Evolutionary conservation across 2,888 invertebrate species (phyloP).

Genomic region (Stenodera caucasica): DNA sequence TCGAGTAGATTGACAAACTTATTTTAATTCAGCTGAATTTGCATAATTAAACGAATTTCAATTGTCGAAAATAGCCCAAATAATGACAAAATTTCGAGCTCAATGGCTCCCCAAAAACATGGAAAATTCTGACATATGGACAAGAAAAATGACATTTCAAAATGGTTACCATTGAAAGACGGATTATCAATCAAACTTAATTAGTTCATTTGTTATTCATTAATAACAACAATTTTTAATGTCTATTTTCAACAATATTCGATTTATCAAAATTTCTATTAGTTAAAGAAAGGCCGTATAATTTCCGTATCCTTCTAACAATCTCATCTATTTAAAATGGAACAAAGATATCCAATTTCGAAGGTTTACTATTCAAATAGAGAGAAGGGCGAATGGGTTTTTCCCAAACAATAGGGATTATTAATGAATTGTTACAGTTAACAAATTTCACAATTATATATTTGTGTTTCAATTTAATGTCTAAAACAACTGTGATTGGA

Average conservation of each 20-base stretch:
- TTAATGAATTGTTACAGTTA: slow-evolving; percentile 27
- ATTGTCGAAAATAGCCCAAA: too few relatives aligned
- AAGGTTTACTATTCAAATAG: slow-evolving; percentile 1
- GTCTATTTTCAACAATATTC: neutral
- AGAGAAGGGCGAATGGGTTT: neutral
- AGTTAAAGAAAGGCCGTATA: neutral
- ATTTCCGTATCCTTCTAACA: neutral
- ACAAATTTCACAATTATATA: slow-evolving; percentile 30
- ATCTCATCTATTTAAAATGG: neutral
- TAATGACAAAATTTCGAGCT: too few relatives aligned
- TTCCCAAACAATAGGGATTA: slow-evolving; percentile 20
- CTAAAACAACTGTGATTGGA: too few relatives aligned
- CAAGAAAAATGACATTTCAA: slow-evolving; percentile 4
- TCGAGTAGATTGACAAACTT: too few relatives aligned
- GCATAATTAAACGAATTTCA: too few relatives aligned
- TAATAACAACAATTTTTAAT: neutral
- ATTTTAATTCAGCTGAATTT: too few relatives aligned
- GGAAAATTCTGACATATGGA: neutral
- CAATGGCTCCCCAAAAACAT: too few relatives aligned
- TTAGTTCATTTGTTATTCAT: slow-evolving; percentile 20
- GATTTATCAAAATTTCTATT: neutral
- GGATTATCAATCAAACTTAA: slow-evolving; percentile 28
- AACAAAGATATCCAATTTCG: slow-evolving; percentile 7
- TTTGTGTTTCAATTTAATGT: too few relatives aligned
- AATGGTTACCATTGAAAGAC: slow-evolving; percentile 27